Evolutionary conservation across 2,888 invertebrate species (phyloP), one percentile per base, ranked within the genome.

Genomic region (Allolobophora icterica): DNA sequence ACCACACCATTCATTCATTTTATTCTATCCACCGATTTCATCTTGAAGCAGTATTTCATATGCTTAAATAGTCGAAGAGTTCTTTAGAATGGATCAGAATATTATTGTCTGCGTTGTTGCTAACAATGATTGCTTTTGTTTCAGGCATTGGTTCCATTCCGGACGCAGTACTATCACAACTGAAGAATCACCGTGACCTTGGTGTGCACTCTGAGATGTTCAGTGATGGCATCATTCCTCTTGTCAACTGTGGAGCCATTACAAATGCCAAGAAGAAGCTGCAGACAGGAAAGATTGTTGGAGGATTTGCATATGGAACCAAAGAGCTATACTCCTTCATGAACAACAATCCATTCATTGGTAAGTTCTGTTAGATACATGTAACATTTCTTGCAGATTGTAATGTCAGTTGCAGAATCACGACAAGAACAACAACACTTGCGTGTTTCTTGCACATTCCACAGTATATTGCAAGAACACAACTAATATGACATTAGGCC

Each of bases 141-240:
- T 38, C 87, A 87, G 87, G 87, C 94, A 99, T 99, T 94, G 99
- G 99, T 92, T 97, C 97, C 94, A 98, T 99, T 94, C 99, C 99
- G 0, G 98, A 99, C 95, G 98, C 98, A 2, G 98, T 98, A 4
- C 96, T 99, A 1, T 96, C 97, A 0, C 96, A 97, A 0, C 96
- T 99, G 91, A 97, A 96, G 91, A 96, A 97, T 93, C 99, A 99
- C 96, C 98, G 98, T 94, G 97, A 99, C 95, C 96, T 99, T 83
- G 99, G 99, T 42, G 97, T 99, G 92, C 99, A 99, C 96, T 98
- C 99, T 0, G 99, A 99, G 96, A 99, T 99, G 99, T 98, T 99
- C 96, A 97, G 98, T 94, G 97, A 98, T 91, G 99, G 99, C 21
- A 97, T 99, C 89, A 97, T 99, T 35, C 98, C 98, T 94, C 96